Conservation (phyloP, 2,888 invertebrate species). For the Rhagium mordax region DNA sequence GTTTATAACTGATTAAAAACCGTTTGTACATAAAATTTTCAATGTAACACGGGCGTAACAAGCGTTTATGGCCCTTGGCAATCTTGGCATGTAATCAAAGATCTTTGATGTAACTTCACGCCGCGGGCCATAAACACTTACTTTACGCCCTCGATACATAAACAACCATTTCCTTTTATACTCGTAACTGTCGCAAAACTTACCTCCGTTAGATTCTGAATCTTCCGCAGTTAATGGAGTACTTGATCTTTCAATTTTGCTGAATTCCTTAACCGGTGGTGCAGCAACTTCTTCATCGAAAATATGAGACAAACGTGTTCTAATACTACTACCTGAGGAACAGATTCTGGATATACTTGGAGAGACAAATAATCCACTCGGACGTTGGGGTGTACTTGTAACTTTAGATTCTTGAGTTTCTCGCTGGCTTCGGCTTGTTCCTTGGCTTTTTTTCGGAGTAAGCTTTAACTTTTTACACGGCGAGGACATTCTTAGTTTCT, state of each 20-base stretch:
- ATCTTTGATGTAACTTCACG: no score
- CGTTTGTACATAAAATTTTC: no score
- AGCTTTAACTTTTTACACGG: slow-evolving; percentile 32
- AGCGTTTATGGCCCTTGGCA: no score
- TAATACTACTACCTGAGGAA: slow-evolving; percentile 20
- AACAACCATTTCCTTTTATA: no score
- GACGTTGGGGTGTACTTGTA: slow-evolving; percentile 37
- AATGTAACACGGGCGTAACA: no score
- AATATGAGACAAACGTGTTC: slow-evolving; percentile 25
- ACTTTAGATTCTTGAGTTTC: slow-evolving; percentile 35
- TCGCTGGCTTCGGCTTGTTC: background rate
- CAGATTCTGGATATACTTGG: slow-evolving; percentile 35
- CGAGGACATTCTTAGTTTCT: slow-evolving; percentile 22
- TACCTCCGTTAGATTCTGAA: slow-evolving; percentile 11
- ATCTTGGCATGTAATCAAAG: no score
- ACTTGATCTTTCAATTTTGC: background rate
- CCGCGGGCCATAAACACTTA: no score
- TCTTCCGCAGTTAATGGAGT: background rate
- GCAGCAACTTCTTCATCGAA: background rate
- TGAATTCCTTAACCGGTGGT: background rate
- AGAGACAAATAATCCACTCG: background rate
- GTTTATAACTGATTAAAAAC: no score
- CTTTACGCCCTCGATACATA: no score
- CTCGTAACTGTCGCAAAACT: background rate
- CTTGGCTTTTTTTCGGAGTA: slow-evolving; percentile 16